Evolutionary conservation across 2,113 vertebrate genomes (phyloP).

Genomic region (Rhabdomys dilectus): DNA sequence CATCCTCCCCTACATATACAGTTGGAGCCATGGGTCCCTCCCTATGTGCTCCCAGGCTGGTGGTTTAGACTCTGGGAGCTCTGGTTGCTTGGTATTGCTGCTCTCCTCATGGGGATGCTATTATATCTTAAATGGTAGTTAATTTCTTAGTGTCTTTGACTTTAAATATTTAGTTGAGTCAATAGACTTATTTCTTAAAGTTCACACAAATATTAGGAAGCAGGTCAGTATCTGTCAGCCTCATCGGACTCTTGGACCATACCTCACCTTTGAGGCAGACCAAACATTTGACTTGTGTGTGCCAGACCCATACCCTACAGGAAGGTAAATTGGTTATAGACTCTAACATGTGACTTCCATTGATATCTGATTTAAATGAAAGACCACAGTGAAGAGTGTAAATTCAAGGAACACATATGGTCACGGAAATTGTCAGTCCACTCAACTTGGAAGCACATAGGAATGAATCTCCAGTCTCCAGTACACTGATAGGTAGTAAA

Average conservation of each 20-base stretch:
- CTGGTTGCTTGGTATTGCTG: too few relatives aligned
- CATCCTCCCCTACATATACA: too few relatives aligned
- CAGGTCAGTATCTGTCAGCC: neutral
- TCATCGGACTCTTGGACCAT: neutral
- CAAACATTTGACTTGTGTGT: neutral
- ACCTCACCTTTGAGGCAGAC: neutral
- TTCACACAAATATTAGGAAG: neutral
- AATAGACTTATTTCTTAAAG: slow-evolving; percentile 17
- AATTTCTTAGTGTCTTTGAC: slow-evolving; percentile 6
- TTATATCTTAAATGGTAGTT: slow-evolving; percentile 15
- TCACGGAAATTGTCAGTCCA: neutral
- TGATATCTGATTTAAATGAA: neutral
- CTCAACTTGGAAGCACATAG: neutral
- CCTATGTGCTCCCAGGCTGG: too few relatives aligned
- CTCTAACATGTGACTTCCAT: neutral
- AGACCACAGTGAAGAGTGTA: neutral
- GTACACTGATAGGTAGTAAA: neutral
- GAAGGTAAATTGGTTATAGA: neutral
- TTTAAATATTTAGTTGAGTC: neutral
- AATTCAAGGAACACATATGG: neutral
- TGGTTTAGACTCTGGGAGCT: too few relatives aligned
- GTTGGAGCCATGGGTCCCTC: too few relatives aligned
- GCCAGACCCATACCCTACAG: neutral
- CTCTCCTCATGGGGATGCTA: neutral
- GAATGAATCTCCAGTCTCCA: neutral